Percentiles rank a stretch among this genome's conserved stretches.
These are phyloP conservation scores for Drosophila differens DNA, from an alignment of 2,888 invertebrate genomes.

Conservation along the genomic window DNA sequence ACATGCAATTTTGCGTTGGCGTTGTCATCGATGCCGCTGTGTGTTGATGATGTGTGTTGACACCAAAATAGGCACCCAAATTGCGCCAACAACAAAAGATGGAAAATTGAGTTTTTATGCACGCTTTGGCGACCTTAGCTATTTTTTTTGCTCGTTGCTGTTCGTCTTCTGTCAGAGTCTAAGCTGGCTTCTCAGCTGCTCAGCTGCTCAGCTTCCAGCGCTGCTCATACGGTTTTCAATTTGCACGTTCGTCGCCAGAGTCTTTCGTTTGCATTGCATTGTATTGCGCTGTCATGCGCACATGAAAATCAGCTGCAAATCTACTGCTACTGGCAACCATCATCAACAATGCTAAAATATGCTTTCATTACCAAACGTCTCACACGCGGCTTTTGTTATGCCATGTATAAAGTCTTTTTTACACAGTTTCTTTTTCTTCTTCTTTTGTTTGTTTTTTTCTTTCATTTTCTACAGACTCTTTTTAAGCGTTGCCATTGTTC, in stretches of 20 bases:
- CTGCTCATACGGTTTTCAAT: constrained; percentile 17
- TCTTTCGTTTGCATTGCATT: constrained; percentile 70
- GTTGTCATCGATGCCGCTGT: constrained; percentile 55
- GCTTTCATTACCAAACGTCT: constrained; percentile 77
- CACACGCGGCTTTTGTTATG: constrained; percentile 47
- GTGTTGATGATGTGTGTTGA: constrained; percentile 56
- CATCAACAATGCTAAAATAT: constrained; percentile 76
- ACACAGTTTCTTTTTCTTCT: constrained; percentile 23
- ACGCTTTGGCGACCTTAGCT: constrained; percentile 65
- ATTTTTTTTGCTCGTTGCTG: constrained; percentile 32
- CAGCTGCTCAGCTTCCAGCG: constrained; percentile 3
- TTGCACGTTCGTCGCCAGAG: constrained; percentile 75
- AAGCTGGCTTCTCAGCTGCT: constrained; percentile 23
- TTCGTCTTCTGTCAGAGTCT: constrained; percentile 38
- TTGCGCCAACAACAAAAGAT: constrained; percentile 60
- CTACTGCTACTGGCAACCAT: constrained; percentile 20
- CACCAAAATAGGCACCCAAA: constrained; percentile 74
- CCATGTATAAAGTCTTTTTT: constrained; percentile 50
- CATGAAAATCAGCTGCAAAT: constrained; percentile 66
- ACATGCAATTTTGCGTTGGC: constrained; percentile 74
- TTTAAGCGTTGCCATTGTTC: constrained; percentile 37
- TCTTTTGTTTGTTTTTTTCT: constrained; percentile 4
- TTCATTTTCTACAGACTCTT: constrained; percentile 17
- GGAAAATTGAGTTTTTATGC: constrained; percentile 68
- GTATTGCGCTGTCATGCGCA: constrained; percentile 77